Evolutionary conservation across 2,113 vertebrate genomes (phyloP), one percentile per base, ranked within the genome.

Genomic region (Pachycephala philippinensis): DNA sequence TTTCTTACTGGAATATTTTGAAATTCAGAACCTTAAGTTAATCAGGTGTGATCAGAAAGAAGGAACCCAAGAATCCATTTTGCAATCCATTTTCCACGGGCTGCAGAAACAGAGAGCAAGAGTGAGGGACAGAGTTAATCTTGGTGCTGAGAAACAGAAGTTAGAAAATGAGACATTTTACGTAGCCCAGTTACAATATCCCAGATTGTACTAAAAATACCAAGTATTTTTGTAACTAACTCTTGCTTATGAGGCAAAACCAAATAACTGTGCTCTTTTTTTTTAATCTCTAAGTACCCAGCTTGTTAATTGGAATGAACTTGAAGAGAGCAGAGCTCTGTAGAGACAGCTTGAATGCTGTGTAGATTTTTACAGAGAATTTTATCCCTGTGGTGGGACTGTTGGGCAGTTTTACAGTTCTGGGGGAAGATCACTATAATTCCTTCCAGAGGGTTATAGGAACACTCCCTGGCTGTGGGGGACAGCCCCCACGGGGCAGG

Each of bases 201-300:
- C 53, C 57, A 69, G 69, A 91, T 33, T 83, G 61, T 52, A 76
- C 92, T 89, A 83, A 92, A 96, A 97, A 95, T 88, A 90, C n/a
- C 27, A 24, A 86, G 33, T 90, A 61, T 85, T 95, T 87, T 93
- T 93, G 75, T 85, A 87, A 78, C 79, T 60, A 95, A 82, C 45
- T 91, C 52, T 91, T 92, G 84, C 84, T 96, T 95, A 89, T 60
- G 77, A 94, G 77, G 89, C 89, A 95, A 96, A 95, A 78, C n/a
- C 20, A 71, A 94, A 87, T 54, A 49, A 59, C 56, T 87, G 31
- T 42, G 23, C 17, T 30, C 33, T 42, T 65, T 56, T 69, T 47
- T 70, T 85, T 42, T 13, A 1, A 33, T 77, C 64, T 68, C 1
- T 66, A 90, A 92, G 87, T 52, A 90, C 56, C 27, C 81, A 77